Evolutionary conservation across 2,113 vertebrate species (phyloP).

Genomic region (Hydrolagus affinis): DNA sequence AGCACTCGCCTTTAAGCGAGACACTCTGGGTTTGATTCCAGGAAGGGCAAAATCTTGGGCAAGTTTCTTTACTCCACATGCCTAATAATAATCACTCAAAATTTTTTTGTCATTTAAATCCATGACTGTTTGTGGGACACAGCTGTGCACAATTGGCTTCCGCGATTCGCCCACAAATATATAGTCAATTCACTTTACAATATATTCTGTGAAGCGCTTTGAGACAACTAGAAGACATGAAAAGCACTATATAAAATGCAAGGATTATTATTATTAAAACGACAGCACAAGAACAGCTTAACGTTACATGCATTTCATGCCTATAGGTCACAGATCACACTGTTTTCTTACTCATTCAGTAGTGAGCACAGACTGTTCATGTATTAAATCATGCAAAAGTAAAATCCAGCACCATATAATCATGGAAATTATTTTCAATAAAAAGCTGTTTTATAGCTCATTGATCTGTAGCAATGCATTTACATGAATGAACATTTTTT

Average conservation of each 20-base stretch:
- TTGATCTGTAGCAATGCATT: neutral
- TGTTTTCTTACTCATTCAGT: neutral
- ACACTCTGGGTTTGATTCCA: too few relatives aligned
- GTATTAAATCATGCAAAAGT: neutral
- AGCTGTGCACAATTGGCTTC: too few relatives aligned
- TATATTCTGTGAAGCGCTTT: too few relatives aligned
- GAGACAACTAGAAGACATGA: too few relatives aligned
- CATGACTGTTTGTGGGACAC: too few relatives aligned
- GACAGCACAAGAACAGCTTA: neutral
- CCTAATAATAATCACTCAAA: neutral
- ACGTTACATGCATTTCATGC: neutral
- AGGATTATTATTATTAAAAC: neutral
- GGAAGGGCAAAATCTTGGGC: too few relatives aligned
- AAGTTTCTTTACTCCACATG: too few relatives aligned
- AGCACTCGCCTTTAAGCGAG: too few relatives aligned
- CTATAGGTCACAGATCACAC: neutral
- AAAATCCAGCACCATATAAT: neutral
- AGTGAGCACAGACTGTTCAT: neutral
- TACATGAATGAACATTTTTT: constrained; percentile 10
- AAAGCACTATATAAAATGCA: too few relatives aligned
- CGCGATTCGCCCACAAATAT: too few relatives aligned
- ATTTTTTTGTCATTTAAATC: neutral
- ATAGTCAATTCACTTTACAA: too few relatives aligned
- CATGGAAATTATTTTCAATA: constrained; percentile 5
- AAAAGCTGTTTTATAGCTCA: neutral